Percentiles rank a stretch among this genome's conserved stretches.
Conservation (phyloP, 2,797 vertebrate species). For the Hozukius guyotensis region DNA sequence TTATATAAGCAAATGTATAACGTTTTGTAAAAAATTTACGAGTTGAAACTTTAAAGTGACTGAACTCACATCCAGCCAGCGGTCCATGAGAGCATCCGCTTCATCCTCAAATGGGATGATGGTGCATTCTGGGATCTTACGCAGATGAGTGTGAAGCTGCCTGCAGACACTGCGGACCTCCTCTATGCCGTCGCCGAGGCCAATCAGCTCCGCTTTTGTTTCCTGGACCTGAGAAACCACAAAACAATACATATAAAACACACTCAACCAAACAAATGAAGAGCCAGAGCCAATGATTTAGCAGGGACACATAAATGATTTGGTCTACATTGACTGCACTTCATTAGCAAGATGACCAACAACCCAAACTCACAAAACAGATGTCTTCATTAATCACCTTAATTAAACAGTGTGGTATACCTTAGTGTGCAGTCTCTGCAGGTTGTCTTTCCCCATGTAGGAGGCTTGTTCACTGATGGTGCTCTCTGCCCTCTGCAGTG, state of each 20-base stretch:
- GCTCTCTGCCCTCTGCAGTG: slow-evolving; percentile 89
- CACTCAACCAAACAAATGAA: neutral
- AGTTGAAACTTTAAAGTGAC: neutral
- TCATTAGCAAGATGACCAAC: neutral
- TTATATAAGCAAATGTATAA: too few relatives aligned
- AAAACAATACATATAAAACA: neutral
- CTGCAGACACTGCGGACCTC: slow-evolving; percentile 89
- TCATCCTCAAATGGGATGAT: slow-evolving; percentile 87
- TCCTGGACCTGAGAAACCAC: slow-evolving; percentile 81
- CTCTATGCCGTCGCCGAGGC: slow-evolving; percentile 85
- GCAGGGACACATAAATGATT: neutral
- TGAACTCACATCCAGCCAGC: slow-evolving; percentile 92
- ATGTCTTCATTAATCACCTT: neutral
- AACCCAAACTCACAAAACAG: neutral
- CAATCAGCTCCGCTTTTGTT: slow-evolving; percentile 86
- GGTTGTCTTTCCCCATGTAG: slow-evolving; percentile 91
- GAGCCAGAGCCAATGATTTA: neutral
- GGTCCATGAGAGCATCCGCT: slow-evolving; percentile 90
- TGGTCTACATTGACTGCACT: neutral
- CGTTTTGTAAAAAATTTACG: neutral
- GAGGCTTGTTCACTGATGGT: slow-evolving; percentile 84
- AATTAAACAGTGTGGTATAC: slow-evolving; percentile 57
- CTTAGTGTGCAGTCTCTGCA: slow-evolving; percentile 85
- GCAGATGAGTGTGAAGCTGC: slow-evolving; percentile 89
- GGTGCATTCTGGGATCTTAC: slow-evolving; percentile 85